Evolutionary conservation across 1,140 invertebrate genomes (phyloP).

Genomic region (Drosophila sp.): DNA sequence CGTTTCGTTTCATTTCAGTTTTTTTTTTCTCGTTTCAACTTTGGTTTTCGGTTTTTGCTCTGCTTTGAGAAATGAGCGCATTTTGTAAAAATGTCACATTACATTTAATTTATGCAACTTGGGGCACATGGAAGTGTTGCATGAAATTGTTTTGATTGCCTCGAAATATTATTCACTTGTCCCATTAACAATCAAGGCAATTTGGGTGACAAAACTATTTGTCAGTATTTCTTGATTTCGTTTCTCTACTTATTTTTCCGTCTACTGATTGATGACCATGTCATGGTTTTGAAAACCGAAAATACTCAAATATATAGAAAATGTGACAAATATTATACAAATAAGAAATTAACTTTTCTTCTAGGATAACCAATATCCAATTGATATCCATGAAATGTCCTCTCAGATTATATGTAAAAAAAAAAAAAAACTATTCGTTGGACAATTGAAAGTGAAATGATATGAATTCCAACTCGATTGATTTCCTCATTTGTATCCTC

Average conservation of each 20-base stretch:
- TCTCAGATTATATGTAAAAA: too few relatives aligned
- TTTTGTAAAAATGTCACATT: slow-evolving; percentile 83
- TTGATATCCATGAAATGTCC: too few relatives aligned
- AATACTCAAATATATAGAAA: neutral
- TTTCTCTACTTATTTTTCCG: neutral
- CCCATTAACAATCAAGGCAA: slow-evolving; percentile 24
- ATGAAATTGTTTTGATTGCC: slow-evolving; percentile 69
- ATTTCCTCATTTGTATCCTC: too few relatives aligned
- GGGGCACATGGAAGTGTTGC: slow-evolving; percentile 64
- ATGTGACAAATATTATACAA: neutral
- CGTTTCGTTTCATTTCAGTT: neutral
- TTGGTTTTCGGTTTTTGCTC: slow-evolving; percentile 23
- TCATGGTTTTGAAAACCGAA: neutral
- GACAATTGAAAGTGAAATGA: too few relatives aligned
- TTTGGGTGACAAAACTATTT: slow-evolving; percentile 9
- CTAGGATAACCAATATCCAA: too few relatives aligned
- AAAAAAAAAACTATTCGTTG: too few relatives aligned
- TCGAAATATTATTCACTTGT: slow-evolving; percentile 17
- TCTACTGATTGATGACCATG: slow-evolving; percentile 7
- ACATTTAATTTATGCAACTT: slow-evolving; percentile 81
- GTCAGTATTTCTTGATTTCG: neutral
- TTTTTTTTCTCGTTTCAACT: neutral
- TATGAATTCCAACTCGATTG: too few relatives aligned
- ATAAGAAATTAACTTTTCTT: too few relatives aligned
- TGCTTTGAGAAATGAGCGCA: slow-evolving; percentile 78